Base-by-base conservation (phyloP, 92 coral and sea anemone species). In the Palythoa caribaeorum region DNA sequence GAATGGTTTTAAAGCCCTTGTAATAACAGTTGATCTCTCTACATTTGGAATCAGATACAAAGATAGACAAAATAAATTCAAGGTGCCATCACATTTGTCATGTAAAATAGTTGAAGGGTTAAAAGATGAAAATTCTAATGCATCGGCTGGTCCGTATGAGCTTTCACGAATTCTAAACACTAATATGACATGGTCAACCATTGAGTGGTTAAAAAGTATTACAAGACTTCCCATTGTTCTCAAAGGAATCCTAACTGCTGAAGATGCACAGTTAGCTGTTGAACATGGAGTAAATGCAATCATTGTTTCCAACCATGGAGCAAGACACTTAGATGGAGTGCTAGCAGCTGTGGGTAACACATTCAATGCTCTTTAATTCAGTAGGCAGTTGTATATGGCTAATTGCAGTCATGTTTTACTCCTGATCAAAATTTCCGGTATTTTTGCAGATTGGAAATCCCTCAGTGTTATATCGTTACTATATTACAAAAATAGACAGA, bases 241-340 rank as follows among this genome's bases (percentile, higher is more conserved):
- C 3, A 92, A 94, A 76, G 95, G 95, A 63, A 90, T 94, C 21
- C 79, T 93, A 8, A 90, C 93, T 76, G 89, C 93, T n/a, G 98
- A 94, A 83, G 98, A 94, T 94, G 95, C 98, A 44, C 89, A 38
- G 59, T 79, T 88, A 53, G 98, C 98, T 48, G 85, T 92, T 40
- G 78, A 92, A 57, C 88, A 89, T 73, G 98, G 98, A 83, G 95
- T 84, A 50, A 91, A 79, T 90, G 98, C 92, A 1, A 94, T 92
- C 16, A 59, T 92, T 35, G 98, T 94, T 80, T 94, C 98, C n/a
- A 94, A 94, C 77, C 95, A 94, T 79, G 98, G 98, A 6, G 98
- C 94, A 39, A 85, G 98, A 74, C 95, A 92, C 86, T 80, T 94
- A 39, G 95, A 94, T 91, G 91, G 91, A 65, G 98, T 88, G 73